Evolutionary conservation across 2,888 invertebrate genomes (phyloP), one percentile per base, ranked within the genome.

Genomic region (Cetonia aurata): DNA sequence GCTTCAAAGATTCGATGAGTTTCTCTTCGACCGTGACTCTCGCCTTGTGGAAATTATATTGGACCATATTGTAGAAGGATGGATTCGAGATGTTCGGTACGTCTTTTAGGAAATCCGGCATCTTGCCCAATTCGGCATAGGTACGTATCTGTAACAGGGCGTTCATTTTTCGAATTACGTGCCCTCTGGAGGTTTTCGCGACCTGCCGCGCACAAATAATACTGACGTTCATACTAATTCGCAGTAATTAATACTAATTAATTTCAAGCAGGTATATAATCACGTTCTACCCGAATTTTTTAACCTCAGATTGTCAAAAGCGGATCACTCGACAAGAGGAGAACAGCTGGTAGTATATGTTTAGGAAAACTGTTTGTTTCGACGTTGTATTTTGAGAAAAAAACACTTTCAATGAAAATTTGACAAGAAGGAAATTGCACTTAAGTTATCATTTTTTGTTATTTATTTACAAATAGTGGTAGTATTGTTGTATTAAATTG

Each of bases 41-140:
- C 1, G 92, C 91, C 72, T 86, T 86, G 80, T 92, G 91, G 80
- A 90, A 92, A 82, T 89, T 92, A 79, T 88, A 89, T 77, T 92
- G 90, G 33, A 93, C 91, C 90, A 91, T 91, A 71, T 86, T 83
- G 77, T 83, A 88, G 79, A 90, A 90, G 44, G 85, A 86, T 0
- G 90, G 90, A 76, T 90, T 79, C 0, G 81, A 79, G 0, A 83
- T 84, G 0, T 78, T 78, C 0, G 77, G 82, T 0, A 88, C 78
- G 0, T 79, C 69, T 53, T 78, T 69, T 33, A 88, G 74, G 37
- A 84, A 79, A 0, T 81, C 78, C 0, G 88, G 87, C 10, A 88
- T 85, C 66, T 68, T 68, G 13, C 71, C 71, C 52, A 71, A 41
- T 19, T 71, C 71, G 9, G 71, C 50, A 17, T 71, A 71, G 12